These are phyloP conservation scores for Mastacembelus armatus DNA, from an alignment of 2,797 vertebrate species.

Conservation along the genomic window DNA sequence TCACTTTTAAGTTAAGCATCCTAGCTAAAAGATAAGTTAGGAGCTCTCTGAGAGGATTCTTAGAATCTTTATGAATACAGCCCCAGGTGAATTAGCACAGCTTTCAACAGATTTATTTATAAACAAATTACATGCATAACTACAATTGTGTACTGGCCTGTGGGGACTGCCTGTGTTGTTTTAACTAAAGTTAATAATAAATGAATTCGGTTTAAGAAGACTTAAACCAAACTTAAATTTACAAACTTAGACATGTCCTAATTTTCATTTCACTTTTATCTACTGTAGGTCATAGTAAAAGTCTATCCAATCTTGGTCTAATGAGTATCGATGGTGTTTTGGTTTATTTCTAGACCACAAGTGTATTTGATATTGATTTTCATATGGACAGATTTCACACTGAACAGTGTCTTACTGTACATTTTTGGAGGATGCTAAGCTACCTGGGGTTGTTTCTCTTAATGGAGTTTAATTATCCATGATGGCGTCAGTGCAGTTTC, in stretches of 20 bases:
- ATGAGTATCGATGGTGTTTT: background rate
- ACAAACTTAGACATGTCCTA: too few relatives aligned
- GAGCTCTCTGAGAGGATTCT: too few relatives aligned
- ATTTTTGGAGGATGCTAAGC: slow-evolving; percentile 1
- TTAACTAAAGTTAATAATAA: background rate
- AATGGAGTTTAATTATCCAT: slow-evolving; percentile 4
- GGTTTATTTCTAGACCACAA: background rate
- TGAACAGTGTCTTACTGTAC: slow-evolving; percentile 3
- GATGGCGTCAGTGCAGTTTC: slow-evolving; percentile 38
- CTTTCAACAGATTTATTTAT: background rate
- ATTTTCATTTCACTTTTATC: background rate
- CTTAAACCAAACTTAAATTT: too few relatives aligned
- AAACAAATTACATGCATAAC: background rate
- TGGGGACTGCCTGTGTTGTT: background rate
- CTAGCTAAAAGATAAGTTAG: too few relatives aligned
- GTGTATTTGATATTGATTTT: slow-evolving; percentile 3
- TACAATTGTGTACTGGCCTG: background rate
- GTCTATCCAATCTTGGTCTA: background rate
- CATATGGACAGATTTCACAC: slow-evolving; percentile 11
- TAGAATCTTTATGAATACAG: too few relatives aligned
- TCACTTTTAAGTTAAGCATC: too few relatives aligned
- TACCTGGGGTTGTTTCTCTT: slow-evolving; percentile 2
- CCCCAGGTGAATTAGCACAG: too few relatives aligned
- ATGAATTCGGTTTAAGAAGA: background rate
- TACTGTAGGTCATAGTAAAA: background rate